phyloP scores from a whole-genome alignment of 2,797 vertebrate genomes.

The Artibeus lituratus region DNA sequence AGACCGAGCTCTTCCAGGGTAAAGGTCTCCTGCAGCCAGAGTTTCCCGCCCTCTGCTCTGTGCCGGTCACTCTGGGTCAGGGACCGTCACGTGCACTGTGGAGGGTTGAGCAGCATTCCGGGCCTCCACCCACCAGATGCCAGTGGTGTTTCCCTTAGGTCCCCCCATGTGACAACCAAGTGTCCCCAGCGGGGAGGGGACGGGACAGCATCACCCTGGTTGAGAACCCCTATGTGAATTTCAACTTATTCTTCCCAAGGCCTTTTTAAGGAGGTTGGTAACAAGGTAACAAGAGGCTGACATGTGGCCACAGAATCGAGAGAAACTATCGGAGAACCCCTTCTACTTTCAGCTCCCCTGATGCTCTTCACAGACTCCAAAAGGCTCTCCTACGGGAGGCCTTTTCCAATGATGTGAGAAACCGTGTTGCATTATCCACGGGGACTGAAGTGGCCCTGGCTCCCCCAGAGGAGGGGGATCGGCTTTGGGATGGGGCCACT shows the following conservation, averaged over 20 bases:
- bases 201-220: too few species aligned
- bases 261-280: background rate
- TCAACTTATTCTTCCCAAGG: background rate
- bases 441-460: background rate
- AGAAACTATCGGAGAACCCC: background rate
- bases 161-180: background rate
- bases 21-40: background rate
- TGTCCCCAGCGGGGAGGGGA: background rate
- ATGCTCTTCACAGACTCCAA: background rate
- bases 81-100: rapidly evolving
- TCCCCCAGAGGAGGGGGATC: background rate
- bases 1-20: background rate
- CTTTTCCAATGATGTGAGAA: background rate
- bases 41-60: background rate
- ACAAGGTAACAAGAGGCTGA: background rate
- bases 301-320: background rate
- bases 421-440: background rate
- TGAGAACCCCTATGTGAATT: background rate
- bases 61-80: rapidly evolving
- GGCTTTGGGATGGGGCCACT: rapidly evolving
- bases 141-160: background rate
- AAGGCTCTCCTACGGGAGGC: background rate
- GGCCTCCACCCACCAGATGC: background rate
- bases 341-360: background rate
- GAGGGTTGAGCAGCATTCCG: background rate